Base-by-base conservation (phyloP, 1,140 invertebrate genomes). In the Stenopsyche tienmushanensis region DNA sequence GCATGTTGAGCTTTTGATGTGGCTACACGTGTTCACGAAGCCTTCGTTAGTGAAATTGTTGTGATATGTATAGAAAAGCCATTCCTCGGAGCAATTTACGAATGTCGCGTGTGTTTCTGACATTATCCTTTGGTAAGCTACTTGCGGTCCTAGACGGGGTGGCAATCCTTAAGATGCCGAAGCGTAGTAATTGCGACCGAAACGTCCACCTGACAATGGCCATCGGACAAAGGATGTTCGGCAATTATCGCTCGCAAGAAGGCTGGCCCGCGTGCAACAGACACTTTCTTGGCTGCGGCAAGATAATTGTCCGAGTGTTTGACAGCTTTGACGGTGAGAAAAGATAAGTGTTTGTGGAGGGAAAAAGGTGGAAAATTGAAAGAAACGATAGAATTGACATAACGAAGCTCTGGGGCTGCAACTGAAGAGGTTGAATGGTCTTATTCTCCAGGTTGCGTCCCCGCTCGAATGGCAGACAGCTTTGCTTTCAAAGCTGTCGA, bases 161-260 rank as follows among this genome's bases (percentile, higher is more conserved):
- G 29, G 13, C 29, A 34, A 7, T 24, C 50, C 50, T 15, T 3
- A 53, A 23, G 50, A 53, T 53, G 5, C 50, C 50, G 17, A 23
- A 9, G 41, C 17, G 13, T 3, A 55, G 47, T 45, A 54, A 64
- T 64, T 55, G 50, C 21, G 49, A 52, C 15, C n/a, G 49, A 49
- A 15, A n/a, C 25, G 47, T 24, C 41, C 57, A 60, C 57, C 57
- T 60, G 54, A 50, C 41, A 34, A 47, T 41, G 23, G 10, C 29
- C 24, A 13, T 20, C 44, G 50, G 53, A 69, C 67, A 65, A 65
- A 65, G 60, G 67, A 69, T 65, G 45, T 64, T 26, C 41, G 21
- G 53, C 66, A 67, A 67, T 67, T 64, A 67, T 25, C 26, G 29
- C 29, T 13, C 5, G 13, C 5, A 34, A 34, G 53, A 2, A 23